Conservation (phyloP, 2,888 invertebrate genomes). For the Pterobdella sp. region DNA sequence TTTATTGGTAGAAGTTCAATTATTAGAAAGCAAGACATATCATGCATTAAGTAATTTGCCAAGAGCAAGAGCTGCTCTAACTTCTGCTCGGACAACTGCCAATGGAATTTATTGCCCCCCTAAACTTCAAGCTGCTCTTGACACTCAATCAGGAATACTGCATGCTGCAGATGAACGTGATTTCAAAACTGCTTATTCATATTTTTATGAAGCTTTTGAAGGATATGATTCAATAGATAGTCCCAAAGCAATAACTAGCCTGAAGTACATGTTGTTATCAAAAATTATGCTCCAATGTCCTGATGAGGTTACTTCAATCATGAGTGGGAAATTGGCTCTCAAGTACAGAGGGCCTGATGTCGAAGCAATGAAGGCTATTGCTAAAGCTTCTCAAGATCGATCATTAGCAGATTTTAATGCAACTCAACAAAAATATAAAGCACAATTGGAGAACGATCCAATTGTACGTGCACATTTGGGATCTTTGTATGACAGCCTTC, state of each 20-base stretch:
- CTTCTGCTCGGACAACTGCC: slow-evolving; percentile 96
- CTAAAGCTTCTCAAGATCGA: slow-evolving; percentile 87
- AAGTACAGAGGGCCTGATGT: slow-evolving; percentile 91
- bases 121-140: slow-evolving; percentile 91
- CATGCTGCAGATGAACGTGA: slow-evolving; percentile 99
- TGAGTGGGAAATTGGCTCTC: slow-evolving; percentile 90
- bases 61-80: slow-evolving; percentile 80
- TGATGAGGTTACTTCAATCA: slow-evolving; percentile 87
- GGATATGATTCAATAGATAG: slow-evolving; percentile 88
- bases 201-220: slow-evolving; percentile 98
- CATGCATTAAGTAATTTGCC: slow-evolving; percentile 93
- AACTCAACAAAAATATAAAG: slow-evolving; percentile 74
- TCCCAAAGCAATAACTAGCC: slow-evolving; percentile 81
- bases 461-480: slow-evolving; percentile 94
- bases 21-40: slow-evolving; percentile 95
- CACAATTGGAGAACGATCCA: slow-evolving; percentile 85
- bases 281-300: slow-evolving; percentile 94
- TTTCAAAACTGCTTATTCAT: slow-evolving; percentile 98
- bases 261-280: slow-evolving; percentile 97
- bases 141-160: slow-evolving; percentile 88
- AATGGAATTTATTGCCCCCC: slow-evolving; percentile 99
- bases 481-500: slow-evolving; percentile 91
- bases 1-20: slow-evolving; percentile 90
- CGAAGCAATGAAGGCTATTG: slow-evolving; percentile 95
- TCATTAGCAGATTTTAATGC: slow-evolving; percentile 90